Percentiles rank a stretch among this genome's conserved stretches.
These are phyloP conservation scores for Hypanus sabinus DNA, from an alignment of 2,113 vertebrate genomes.

Conservation along the genomic window DNA sequence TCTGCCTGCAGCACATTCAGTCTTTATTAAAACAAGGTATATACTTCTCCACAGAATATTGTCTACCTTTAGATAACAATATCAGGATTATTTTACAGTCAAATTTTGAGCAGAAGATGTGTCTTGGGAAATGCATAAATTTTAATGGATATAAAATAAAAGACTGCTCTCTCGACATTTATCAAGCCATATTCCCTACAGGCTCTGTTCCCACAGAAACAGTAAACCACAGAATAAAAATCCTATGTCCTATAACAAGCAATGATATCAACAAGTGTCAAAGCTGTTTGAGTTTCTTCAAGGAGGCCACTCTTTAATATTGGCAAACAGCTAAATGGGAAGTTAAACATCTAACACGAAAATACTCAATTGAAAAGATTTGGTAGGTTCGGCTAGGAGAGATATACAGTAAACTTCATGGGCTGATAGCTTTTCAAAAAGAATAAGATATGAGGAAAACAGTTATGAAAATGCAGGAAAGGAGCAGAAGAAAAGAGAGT, in stretches of 20 bases:
- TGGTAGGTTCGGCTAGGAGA: too few species aligned
- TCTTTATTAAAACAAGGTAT: not conserved
- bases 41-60: not conserved
- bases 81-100: not conserved
- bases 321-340: not conserved
- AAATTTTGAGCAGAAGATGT: not conserved
- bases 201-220: not conserved
- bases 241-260: not conserved
- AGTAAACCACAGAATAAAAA: not conserved
- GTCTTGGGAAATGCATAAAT: not conserved
- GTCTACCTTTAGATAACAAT: not conserved
- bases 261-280: not conserved
- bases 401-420: too few species aligned
- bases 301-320: not conserved
- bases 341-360: not conserved
- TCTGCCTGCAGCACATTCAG: not conserved
- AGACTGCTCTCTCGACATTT: not conserved
- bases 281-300: not conserved
- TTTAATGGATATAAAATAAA: not conserved
- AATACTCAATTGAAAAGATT: too few species aligned
- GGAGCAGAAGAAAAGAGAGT: not conserved
- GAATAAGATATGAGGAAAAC: not conserved
- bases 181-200: not conserved
- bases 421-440: too few species aligned
- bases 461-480: not conserved